A percentile compares a stretch with the other conserved stretches of the same genome.
Evolutionary conservation across 2,113 vertebrate genomes (phyloP).

Genomic region (Bos indicus): DNA sequence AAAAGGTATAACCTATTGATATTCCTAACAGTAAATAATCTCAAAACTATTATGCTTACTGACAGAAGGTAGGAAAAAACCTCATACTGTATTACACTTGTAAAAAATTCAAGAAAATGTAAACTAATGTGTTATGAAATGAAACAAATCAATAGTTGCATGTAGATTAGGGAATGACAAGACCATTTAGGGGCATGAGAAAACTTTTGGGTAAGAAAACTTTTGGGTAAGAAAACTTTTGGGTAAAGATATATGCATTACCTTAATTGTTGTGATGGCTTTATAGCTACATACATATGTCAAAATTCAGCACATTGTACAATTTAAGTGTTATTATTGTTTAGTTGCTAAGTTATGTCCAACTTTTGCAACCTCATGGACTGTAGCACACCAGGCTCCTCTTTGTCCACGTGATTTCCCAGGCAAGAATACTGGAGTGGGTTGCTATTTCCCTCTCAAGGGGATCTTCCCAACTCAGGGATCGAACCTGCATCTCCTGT

Average conservation of each 20-base stretch:
- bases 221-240: neutral
- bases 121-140: neutral
- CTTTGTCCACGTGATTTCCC: fast-evolving
- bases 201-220: neutral
- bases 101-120: neutral
- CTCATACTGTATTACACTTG: neutral
- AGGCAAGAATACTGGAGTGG: neutral
- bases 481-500: neutral
- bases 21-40: neutral
- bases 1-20: neutral
- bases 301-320: neutral
- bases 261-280: neutral
- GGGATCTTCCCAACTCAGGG: neutral
- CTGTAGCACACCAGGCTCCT: neutral
- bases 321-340: neutral
- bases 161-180: neutral
- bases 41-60: neutral
- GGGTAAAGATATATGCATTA: neutral
- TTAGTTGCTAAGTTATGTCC: neutral
- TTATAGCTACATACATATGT: neutral
- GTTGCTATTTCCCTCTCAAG: neutral
- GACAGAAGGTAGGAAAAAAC: neutral
- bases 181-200: neutral
- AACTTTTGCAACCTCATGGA: neutral
- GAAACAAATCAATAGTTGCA: neutral